A percentile compares a stretch with the other conserved stretches of the same genome.
Conservation (phyloP, 2,113 vertebrate species). For the Acanthisitta chloris region DNA sequence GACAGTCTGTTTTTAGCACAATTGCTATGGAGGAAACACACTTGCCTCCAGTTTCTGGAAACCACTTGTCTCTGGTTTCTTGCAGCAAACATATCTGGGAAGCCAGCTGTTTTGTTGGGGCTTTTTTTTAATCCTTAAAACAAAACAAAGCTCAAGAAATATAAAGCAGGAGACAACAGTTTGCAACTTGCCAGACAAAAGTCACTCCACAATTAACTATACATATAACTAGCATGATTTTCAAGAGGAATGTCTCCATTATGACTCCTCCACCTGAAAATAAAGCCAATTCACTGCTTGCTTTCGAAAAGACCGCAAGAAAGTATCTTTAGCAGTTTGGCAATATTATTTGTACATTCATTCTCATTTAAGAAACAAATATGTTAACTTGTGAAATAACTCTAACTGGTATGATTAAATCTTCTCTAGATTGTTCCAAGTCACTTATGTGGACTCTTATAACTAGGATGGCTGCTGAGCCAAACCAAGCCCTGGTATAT, state of each 20-base stretch:
- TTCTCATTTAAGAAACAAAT: not conserved
- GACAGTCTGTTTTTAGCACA: slow-evolving; percentile 26
- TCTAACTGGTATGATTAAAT: not conserved
- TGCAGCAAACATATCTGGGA: not conserved
- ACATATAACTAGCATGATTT: not conserved
- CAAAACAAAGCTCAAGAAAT: slow-evolving; percentile 13
- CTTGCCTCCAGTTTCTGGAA: slow-evolving; percentile 2
- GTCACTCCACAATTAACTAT: not conserved
- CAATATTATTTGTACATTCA: not conserved
- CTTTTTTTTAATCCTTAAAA: not conserved
- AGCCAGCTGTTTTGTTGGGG: not conserved
- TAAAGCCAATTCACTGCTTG: not conserved
- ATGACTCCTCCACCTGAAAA: not conserved
- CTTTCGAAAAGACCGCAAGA: not conserved
- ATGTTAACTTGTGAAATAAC: not conserved
- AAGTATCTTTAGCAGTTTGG: not conserved
- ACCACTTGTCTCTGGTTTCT: slow-evolving; percentile 26
- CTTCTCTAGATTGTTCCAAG: not conserved
- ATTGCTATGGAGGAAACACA: slow-evolving; percentile 13
- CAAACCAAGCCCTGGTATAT: not conserved
- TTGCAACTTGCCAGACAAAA: not conserved
- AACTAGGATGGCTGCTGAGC: not conserved
- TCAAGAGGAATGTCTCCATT: not conserved
- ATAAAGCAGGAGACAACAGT: not conserved
- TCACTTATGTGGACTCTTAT: not conserved